Percentiles rank a stretch among this genome's conserved stretches.
These are phyloP conservation scores for Hydractinia echinata DNA, from an alignment of 30 jellyfish, hydroid and myxozoan genomes.

Conservation along the genomic window DNA sequence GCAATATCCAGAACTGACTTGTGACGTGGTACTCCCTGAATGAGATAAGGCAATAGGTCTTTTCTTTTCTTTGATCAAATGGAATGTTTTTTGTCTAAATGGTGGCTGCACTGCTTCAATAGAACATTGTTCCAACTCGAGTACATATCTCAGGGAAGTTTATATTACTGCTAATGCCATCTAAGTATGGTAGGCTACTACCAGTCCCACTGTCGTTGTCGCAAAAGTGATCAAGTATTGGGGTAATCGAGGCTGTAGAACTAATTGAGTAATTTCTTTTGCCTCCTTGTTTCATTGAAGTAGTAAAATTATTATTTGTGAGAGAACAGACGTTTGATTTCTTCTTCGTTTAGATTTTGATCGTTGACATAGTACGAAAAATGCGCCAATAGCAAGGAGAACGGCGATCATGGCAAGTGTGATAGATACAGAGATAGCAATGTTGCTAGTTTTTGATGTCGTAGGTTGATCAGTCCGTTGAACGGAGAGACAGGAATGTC, in stretches of 20 bases:
- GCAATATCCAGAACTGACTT: conserved; percentile 5
- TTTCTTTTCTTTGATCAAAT: too few species aligned
- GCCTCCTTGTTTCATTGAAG: neutral
- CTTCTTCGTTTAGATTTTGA: neutral
- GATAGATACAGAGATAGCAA: too few species aligned
- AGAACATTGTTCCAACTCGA: neutral
- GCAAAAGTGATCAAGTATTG: neutral
- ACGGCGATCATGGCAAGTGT: too few species aligned
- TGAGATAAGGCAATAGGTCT: too few species aligned
- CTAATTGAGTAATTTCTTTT: neutral
- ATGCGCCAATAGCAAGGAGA: neutral
- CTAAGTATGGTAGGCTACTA: neutral
- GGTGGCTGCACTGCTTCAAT: conserved; percentile 7
- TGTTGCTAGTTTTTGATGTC: too few species aligned
- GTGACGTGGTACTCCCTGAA: neutral
- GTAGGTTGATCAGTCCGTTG: too few species aligned
- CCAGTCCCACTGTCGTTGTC: conserved; percentile 10
- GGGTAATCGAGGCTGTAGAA: neutral
- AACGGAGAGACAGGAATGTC: too few species aligned
- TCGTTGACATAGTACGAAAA: neutral
- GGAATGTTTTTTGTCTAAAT: neutral
- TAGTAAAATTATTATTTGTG: neutral
- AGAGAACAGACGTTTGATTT: neutral
- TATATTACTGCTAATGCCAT: neutral
- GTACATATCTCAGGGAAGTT: neutral